These are phyloP conservation scores for Meteorus colon DNA, from an alignment of 2,888 invertebrate species.

Conservation along the genomic window DNA sequence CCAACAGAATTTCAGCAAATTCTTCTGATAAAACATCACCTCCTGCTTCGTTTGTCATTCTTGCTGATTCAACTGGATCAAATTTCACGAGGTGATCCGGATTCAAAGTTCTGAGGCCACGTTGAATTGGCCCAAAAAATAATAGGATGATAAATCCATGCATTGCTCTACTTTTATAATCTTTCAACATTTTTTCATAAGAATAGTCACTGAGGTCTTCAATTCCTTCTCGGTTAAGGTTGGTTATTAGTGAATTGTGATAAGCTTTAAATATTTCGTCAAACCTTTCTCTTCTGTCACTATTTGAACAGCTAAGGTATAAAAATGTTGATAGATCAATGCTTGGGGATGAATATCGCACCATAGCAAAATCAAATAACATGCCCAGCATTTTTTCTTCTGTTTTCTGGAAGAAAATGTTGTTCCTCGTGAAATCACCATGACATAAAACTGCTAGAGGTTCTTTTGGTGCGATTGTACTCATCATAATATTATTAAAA, in stretches of 20 bases:
- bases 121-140: constrained; percentile 54
- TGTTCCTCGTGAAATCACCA: constrained; percentile 66
- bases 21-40: constrained; percentile 58
- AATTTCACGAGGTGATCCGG: fast-evolving
- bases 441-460: constrained; percentile 65
- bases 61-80: neutral
- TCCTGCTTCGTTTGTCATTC: constrained; percentile 31
- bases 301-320: constrained; percentile 50
- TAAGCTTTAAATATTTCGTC: constrained; percentile 58
- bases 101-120: neutral
- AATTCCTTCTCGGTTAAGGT: constrained; percentile 54
- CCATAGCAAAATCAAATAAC: constrained; percentile 62
- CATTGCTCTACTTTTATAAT: constrained; percentile 58
- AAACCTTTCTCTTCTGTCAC: constrained; percentile 47
- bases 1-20: constrained; percentile 63
- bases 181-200: constrained; percentile 56
- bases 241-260: constrained; percentile 55
- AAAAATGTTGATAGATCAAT: constrained; percentile 64
- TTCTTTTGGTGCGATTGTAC: constrained; percentile 53
- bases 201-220: constrained; percentile 56
- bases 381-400: constrained; percentile 46
- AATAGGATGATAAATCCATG: constrained; percentile 59
- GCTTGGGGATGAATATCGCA: constrained; percentile 61
- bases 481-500: constrained; percentile 50
- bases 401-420: constrained; percentile 57